Evolutionary conservation across 2,113 vertebrate species (phyloP).

Genomic region (human): DNA sequence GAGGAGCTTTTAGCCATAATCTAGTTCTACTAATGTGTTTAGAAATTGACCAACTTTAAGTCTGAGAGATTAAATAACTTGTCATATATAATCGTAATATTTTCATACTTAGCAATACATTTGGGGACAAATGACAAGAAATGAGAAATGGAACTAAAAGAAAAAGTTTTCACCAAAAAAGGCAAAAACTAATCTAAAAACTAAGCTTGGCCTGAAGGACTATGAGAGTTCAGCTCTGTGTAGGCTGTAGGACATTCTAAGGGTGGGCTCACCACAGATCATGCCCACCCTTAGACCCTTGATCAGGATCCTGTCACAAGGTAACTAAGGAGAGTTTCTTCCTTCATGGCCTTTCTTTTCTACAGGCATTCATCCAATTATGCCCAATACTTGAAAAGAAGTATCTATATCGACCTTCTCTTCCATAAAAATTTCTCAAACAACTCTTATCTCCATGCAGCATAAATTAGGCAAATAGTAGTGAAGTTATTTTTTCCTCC

Average conservation of each 20-base stretch:
- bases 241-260: background rate
- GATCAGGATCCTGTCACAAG: background rate
- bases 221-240: background rate
- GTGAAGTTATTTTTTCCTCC: background rate
- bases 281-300: too few species aligned
- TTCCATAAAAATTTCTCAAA: background rate
- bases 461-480: background rate
- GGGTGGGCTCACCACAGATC: rapidly evolving
- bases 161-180: slow-evolving; percentile 47
- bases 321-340: background rate
- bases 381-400: background rate
- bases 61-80: slow-evolving; percentile 5
- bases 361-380: background rate
- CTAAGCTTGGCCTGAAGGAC: background rate
- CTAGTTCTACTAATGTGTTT: background rate
- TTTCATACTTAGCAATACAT: slow-evolving; percentile 21
- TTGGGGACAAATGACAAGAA: slow-evolving; percentile 45
- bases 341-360: background rate
- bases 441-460: background rate
- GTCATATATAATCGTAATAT: slow-evolving; percentile 1
- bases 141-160: background rate
- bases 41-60: background rate
- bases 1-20: background rate
- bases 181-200: background rate
- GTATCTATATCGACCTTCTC: background rate